Conservation (phyloP, 2,113 vertebrate genomes). For the Poecilia latipinna region DNA sequence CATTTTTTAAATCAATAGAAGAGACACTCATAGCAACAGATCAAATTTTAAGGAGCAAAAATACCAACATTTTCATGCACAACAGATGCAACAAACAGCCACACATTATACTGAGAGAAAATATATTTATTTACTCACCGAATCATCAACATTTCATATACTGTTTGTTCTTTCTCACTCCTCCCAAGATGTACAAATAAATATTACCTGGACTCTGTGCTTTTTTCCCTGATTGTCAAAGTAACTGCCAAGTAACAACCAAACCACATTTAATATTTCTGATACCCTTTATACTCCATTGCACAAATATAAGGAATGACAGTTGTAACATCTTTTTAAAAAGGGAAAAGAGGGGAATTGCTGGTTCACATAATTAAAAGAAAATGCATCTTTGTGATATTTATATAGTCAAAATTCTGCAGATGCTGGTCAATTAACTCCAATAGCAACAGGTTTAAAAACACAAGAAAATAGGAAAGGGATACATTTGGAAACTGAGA, state of each 20-base stretch:
- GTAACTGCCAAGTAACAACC: slow-evolving; percentile 64
- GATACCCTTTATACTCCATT: slow-evolving; percentile 72
- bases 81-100: background rate
- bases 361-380: slow-evolving; percentile 63
- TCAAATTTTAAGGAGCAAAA: background rate
- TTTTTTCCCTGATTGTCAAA: slow-evolving; percentile 77
- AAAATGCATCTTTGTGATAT: slow-evolving; percentile 54
- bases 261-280: slow-evolving; percentile 49
- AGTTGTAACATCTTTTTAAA: slow-evolving; percentile 66
- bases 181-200: slow-evolving; percentile 74
- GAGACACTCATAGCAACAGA: background rate
- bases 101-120: slow-evolving; percentile 60
- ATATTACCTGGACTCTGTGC: slow-evolving; percentile 75
- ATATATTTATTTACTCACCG: slow-evolving; percentile 80
- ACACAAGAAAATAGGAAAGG: slow-evolving; percentile 45
- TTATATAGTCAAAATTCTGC: slow-evolving; percentile 61
- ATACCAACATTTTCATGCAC: background rate
- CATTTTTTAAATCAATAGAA: background rate
- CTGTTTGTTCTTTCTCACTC: slow-evolving; percentile 52
- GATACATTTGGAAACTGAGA: slow-evolving; percentile 67
- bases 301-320: slow-evolving; percentile 75
- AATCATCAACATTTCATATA: slow-evolving; percentile 73
- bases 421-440: slow-evolving; percentile 36
- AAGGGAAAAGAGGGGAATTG: slow-evolving; percentile 52
- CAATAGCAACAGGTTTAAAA: slow-evolving; percentile 56